Conservation (phyloP, 2,797 vertebrate species). For the Pachyuromys duprasi region DNA sequence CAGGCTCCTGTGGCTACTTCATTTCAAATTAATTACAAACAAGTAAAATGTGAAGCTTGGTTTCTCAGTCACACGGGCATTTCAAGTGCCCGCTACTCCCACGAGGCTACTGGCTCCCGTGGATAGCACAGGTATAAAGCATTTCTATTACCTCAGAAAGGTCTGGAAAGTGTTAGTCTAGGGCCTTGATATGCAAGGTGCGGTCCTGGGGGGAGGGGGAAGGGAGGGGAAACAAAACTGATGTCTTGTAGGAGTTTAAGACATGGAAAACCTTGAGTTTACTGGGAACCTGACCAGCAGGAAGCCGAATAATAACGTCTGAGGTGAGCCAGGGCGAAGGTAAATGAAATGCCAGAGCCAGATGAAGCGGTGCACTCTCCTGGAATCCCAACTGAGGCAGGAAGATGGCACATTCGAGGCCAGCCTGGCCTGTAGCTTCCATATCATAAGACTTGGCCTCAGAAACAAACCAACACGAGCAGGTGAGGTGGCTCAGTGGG, state of each 20-base stretch:
- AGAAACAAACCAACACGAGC: not conserved
- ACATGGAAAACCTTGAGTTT: not conserved
- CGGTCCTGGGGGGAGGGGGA: not conserved
- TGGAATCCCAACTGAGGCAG: not conserved
- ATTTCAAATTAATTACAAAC: not conserved
- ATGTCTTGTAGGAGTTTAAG: not conserved
- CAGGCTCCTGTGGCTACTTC: not conserved
- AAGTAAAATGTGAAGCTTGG: not conserved
- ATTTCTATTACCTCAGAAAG: not conserved
- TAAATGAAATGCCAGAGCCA: not conserved
- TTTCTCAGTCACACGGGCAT: not conserved
- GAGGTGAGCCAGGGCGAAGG: not conserved
- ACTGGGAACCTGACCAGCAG: not conserved
- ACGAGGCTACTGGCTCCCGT: fast-evolving
- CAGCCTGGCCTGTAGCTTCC: not conserved
- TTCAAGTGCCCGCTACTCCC: not conserved
- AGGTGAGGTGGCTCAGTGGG: not conserved
- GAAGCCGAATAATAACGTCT: not conserved
- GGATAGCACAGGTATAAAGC: fast-evolving
- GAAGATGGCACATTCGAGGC: not conserved
- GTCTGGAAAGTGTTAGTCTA: not conserved
- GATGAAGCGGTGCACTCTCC: no score
- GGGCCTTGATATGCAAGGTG: not conserved
- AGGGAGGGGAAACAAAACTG: not conserved
- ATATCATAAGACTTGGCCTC: not conserved